phyloP scores from a whole-genome alignment of 1,140 invertebrate species.

The Conopomorpha cramerella region DNA sequence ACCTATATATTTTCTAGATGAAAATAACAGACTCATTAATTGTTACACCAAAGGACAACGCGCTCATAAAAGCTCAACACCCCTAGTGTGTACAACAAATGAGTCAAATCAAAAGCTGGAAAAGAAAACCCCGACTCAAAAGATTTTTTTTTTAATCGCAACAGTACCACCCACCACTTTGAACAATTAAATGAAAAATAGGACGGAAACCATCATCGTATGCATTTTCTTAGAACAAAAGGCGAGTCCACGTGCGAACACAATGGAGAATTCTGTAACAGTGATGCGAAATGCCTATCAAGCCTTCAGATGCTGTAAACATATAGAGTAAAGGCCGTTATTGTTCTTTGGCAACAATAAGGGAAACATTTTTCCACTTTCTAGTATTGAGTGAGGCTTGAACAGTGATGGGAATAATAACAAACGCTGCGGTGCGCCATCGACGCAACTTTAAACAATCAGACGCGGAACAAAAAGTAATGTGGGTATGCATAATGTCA shows the following conservation, averaged over 20 bases:
- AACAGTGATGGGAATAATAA: constrained; percentile 49
- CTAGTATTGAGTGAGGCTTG: constrained; percentile 53
- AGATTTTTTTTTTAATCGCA: too few species aligned
- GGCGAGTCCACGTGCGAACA: constrained; percentile 14
- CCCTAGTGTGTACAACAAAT: too few species aligned
- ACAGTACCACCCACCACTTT: too few species aligned
- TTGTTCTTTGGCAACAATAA: constrained; percentile 56
- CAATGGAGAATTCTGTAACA: constrained; percentile 30
- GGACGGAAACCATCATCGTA: too few species aligned
- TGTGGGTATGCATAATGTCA: constrained; percentile 57
- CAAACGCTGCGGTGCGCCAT: constrained; percentile 46
- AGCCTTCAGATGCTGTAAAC: constrained; percentile 52
- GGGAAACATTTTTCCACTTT: constrained; percentile 52
- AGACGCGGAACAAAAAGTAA: constrained; percentile 57
- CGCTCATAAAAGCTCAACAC: too few species aligned
- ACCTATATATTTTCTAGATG: too few species aligned
- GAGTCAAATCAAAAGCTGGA: too few species aligned
- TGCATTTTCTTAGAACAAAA: constrained; percentile 14
- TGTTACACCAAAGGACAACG: too few species aligned
- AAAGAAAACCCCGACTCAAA: too few species aligned
- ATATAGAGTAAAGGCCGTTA: constrained; percentile 55
- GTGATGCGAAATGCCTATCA: constrained; percentile 46
- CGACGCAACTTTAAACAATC: constrained; percentile 58
- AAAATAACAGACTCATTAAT: too few species aligned
- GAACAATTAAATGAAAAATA: background rate